Conservation (phyloP, 2,797 vertebrate genomes). For the Aphelocoma californica region DNA sequence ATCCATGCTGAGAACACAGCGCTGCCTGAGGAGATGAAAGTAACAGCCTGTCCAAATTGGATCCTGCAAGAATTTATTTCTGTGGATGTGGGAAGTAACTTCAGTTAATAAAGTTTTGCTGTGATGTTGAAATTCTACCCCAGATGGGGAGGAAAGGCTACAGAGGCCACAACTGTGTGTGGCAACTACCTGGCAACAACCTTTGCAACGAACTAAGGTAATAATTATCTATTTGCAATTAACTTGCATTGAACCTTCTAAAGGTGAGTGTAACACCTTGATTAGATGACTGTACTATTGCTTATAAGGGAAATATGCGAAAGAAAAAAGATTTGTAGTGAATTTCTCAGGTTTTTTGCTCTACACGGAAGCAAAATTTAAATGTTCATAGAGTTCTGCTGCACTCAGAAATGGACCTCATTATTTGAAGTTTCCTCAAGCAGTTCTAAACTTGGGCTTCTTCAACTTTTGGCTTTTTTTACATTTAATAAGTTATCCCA, state of each 20-base stretch:
- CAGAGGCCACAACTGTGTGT: rapidly evolving
- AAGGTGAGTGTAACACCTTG: rapidly evolving
- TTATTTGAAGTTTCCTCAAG: rapidly evolving
- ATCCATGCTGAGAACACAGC: neutral
- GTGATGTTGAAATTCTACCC: neutral
- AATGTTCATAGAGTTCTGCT: neutral
- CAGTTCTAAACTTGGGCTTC: rapidly evolving
- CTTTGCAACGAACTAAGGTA: rapidly evolving
- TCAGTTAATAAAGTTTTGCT: neutral
- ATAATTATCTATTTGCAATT: neutral
- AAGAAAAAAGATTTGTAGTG: neutral
- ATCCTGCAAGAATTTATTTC: neutral
- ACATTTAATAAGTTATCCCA: neutral
- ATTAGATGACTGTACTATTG: rapidly evolving
- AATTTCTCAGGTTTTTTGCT: neutral
- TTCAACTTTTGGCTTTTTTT: rapidly evolving
- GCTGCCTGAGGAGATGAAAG: neutral
- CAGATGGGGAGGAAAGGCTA: neutral
- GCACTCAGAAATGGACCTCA: neutral
- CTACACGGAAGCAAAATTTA: neutral
- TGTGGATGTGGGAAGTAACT: neutral
- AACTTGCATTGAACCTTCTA: rapidly evolving
- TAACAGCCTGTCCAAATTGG: neutral
- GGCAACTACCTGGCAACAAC: neutral
- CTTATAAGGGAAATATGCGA: rapidly evolving